Base-by-base conservation (phyloP, 2,888 invertebrate species). In the Prosopocoilus inquinatus region DNA sequence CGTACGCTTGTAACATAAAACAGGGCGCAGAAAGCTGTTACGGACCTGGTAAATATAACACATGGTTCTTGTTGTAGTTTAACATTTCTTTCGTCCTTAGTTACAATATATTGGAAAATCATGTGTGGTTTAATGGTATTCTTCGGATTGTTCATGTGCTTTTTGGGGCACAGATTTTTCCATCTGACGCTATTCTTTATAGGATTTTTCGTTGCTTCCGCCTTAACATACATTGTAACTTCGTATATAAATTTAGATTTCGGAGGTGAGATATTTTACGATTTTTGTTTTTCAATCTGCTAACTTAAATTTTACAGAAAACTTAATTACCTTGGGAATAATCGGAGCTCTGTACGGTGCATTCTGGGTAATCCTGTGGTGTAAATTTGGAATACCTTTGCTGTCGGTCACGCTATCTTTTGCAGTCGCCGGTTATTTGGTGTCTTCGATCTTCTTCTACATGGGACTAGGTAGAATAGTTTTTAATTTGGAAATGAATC, bases 141-240 rank as follows among this genome's bases (percentile, higher is more conserved):
- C 64, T 59, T 84, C 41, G 90, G 90, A 9, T 43, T 85, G 2
- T 81, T 87, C 61, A 66, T 85, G 1, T 82, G 84, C 58, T 82
- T 84, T 70, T 76, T 81, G 50, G 90, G 89, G 3, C 87, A 88
- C 69, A 77, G 79, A 44, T 85, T 81, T 71, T 85, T 86, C 69
- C 53, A 54, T 36, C 45, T 57, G 60, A 84, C 85, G 67, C 80
- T 85, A 75, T 84, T 84, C 65, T 62, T 86, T 3, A 75, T 84
- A 49, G 85, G 86, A n/a, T 80, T 82, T 61, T 69, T 84, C 46
- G 78, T 80, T 60, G 85, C 85, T 38, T 48, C 52, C 2, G 20
- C 20, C 11, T 46, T 57, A 11, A 52, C 57, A 12, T 57, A 53
- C 16, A 34, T 57, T 4, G 34, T 53, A 38, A 45, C 53, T 47